Conservation (phyloP, 2,888 invertebrate species). For the Mycalesis mineus region DNA sequence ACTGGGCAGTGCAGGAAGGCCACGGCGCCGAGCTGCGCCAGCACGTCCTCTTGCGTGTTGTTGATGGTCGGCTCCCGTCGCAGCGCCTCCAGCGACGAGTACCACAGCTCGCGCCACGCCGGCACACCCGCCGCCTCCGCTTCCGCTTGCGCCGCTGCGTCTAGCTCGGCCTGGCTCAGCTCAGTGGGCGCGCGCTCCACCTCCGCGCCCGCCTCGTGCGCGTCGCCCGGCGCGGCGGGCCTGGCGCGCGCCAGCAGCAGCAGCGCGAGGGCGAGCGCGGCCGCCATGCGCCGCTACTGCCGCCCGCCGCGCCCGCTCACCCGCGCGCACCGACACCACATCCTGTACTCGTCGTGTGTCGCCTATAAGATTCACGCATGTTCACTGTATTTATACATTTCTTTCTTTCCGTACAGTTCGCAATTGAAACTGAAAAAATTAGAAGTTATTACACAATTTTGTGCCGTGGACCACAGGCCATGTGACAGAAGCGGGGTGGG, state of each 20-base stretch:
- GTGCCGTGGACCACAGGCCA: too few relatives aligned
- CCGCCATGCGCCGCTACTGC: slow-evolving; percentile 31
- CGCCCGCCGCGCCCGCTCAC: slow-evolving; percentile 18
- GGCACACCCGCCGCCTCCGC: slow-evolving; percentile 54
- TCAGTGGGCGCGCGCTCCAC: slow-evolving; percentile 25
- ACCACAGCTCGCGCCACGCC: slow-evolving; percentile 82
- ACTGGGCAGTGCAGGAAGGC: slow-evolving; percentile 90
- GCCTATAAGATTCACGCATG: neutral
- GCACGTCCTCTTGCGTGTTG: slow-evolving; percentile 86
- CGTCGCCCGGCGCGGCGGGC: slow-evolving; percentile 26
- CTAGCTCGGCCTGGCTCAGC: slow-evolving; percentile 32
- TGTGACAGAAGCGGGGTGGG: too few relatives aligned
- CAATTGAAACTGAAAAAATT: too few relatives aligned
- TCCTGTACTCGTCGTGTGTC: neutral
- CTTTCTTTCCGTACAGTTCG: too few relatives aligned
- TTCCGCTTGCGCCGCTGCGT: slow-evolving; percentile 39
- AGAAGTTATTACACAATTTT: too few relatives aligned
- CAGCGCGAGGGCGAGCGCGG: slow-evolving; percentile 31
- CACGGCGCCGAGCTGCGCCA: slow-evolving; percentile 86
- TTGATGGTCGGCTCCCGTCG: slow-evolving; percentile 78
- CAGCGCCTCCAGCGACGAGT: slow-evolving; percentile 64
- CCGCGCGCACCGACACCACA: neutral
- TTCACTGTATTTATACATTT: too few relatives aligned
- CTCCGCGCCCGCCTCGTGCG: slow-evolving; percentile 18
- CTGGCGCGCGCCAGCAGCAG: slow-evolving; percentile 31